phyloP scores from a whole-genome alignment of 2,888 invertebrate species.

The Hetaerina titia region DNA sequence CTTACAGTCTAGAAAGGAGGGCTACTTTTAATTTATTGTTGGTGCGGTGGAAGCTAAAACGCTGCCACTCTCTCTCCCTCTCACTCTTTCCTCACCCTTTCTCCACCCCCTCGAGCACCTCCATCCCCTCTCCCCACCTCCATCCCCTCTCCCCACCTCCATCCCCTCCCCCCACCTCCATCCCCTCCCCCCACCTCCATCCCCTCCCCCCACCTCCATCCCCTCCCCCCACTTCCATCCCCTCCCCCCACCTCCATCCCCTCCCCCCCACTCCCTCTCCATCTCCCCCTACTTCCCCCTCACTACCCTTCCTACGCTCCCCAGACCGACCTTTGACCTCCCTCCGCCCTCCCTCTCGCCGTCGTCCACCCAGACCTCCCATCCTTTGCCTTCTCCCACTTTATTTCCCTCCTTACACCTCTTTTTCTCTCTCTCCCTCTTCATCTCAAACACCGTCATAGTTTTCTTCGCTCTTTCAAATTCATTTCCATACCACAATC shows the following conservation, averaged over 20 bases:
- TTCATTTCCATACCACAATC: neutral
- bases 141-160: too few relatives aligned
- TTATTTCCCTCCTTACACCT: neutral
- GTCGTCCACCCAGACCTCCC: too few relatives aligned
- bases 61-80: neutral
- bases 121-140: neutral
- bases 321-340: too few relatives aligned
- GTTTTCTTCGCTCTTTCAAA: neutral
- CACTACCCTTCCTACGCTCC: neutral
- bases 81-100: neutral
- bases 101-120: neutral
- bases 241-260: too few relatives aligned
- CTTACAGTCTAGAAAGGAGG: neutral
- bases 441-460: neutral
- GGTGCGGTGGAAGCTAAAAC: constrained; percentile 31
- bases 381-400: too few relatives aligned
- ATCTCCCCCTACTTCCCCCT: too few relatives aligned
- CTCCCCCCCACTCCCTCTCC: too few relatives aligned
- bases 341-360: neutral
- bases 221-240: neutral
- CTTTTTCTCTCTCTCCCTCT: neutral
- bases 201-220: neutral
- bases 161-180: neutral
- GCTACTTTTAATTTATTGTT: constrained; percentile 35
- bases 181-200: neutral